Conservation (phyloP, 2,113 vertebrate genomes). For the Pseudorasbora parva region DNA sequence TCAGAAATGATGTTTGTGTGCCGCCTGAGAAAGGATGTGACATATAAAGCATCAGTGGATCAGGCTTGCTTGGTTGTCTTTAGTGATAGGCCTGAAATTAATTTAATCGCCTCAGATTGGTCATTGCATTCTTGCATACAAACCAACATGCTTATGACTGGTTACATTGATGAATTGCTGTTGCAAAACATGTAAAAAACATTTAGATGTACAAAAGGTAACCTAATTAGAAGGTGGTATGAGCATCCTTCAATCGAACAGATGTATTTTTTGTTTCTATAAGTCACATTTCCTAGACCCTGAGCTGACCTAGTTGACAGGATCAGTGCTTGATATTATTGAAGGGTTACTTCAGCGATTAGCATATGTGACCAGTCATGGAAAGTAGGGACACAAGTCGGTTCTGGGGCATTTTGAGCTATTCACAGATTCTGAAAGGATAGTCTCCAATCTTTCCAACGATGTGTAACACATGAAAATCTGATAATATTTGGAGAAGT, state of each 20-base stretch:
- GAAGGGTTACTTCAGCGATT: no score
- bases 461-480: no score
- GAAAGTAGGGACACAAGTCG: no score
- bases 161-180: background rate
- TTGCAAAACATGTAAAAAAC: background rate
- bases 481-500: no score
- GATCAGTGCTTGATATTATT: background rate
- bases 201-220: background rate
- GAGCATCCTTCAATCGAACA: background rate
- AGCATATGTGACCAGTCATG: no score
- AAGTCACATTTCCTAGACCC: slow-evolving; percentile 3
- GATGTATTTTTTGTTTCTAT: background rate
- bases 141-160: background rate
- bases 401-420: no score
- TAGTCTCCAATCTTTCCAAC: no score
- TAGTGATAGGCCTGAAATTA: background rate
- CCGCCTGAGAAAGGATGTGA: background rate
- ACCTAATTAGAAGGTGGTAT: background rate
- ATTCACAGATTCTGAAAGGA: no score
- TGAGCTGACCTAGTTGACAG: background rate
- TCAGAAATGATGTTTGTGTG: background rate
- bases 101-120: background rate
- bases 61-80: background rate
- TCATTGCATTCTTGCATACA: background rate
- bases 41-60: slow-evolving; percentile 2